phyloP scores from a whole-genome alignment of 2,797 vertebrate species.

The Lutjanus argentimaculatus region DNA sequence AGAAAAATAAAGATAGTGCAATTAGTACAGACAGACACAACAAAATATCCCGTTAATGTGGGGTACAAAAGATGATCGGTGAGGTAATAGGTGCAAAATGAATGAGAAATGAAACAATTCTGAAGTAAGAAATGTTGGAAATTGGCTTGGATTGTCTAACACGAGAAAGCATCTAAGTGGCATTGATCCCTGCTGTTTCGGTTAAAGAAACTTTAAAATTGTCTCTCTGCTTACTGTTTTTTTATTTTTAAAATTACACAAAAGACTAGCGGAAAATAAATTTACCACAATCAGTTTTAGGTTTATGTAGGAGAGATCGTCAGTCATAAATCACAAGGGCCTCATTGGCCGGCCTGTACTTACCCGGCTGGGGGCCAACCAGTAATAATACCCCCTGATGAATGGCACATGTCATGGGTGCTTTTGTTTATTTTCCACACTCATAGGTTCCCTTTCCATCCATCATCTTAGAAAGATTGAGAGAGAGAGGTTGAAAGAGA shows the following conservation, averaged over 20 bases:
- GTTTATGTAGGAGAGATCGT: not conserved
- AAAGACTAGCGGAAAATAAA: not conserved
- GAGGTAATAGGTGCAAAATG: not conserved
- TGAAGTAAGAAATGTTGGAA: not conserved
- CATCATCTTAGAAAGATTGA: constrained; percentile 5
- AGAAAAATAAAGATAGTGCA: not conserved
- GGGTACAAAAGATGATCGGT: not conserved
- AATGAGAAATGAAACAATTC: not conserved
- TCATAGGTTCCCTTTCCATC: not conserved
- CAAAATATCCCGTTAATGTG: not conserved
- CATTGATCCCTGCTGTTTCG: not conserved
- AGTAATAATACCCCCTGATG: constrained; percentile 31
- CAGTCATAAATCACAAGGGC: constrained; percentile 20
- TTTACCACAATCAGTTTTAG: not conserved
- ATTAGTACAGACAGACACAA: not conserved
- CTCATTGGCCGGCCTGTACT: constrained; percentile 21
- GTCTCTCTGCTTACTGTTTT: not conserved
- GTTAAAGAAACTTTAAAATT: constrained; percentile 5
- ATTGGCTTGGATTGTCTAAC: not conserved
- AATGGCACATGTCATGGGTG: constrained; percentile 19
- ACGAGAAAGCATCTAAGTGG: not conserved
- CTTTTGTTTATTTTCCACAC: constrained; percentile 15
- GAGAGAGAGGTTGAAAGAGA: not conserved
- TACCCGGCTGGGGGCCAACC: constrained; percentile 18
- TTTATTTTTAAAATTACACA: constrained; percentile 11